Evolutionary conservation across 2,888 invertebrate genomes (phyloP), one percentile per base, ranked within the genome.

Genomic region (Dendrolimus houi): DNA sequence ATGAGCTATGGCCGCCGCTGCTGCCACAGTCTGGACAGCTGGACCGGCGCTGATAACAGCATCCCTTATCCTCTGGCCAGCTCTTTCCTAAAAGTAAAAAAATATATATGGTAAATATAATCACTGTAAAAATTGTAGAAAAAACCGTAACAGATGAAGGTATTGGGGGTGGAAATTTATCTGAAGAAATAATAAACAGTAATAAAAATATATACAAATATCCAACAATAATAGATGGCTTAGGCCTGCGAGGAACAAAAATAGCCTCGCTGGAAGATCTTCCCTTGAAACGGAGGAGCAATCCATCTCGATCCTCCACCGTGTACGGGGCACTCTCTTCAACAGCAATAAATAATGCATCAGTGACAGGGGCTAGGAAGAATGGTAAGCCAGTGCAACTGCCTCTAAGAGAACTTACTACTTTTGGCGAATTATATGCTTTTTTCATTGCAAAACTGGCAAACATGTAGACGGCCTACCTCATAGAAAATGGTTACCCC

Each of bases 51-150:
- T 64, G 54, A 64, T 59, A 53, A 64, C 57, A 42, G 63, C 62
- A 52, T 72, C 69, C 8, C 71, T 59, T 2, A 71, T 60, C 17
- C 68, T 62, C 55, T 70, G 70, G 0, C 71, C 73, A 13, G 67
- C 52, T 8, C 64, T 62, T 58, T 72, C 73, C 73, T 73, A 60
- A 2, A 60, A 62, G 57, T 2, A 41, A 57, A 52, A 47, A 52
- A 40, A 55, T n/a, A n/a, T n/a, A n/a, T n/a, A n/a, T n/a, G n/a
- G n/a, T n/a, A 9, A 40, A 56, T 9, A 10, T 52, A 17, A n/a
- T n/a, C 47, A 29, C 9, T 13, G 40, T 10, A 12, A 53, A 40
- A 7, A 13, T 17, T 9, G 3, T 13, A 53, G 14, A 1, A n/a
- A 9, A n/a, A 14, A 7, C 17, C 13, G 13, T 53, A 1, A 17